Evolutionary conservation across 1,140 invertebrate species (phyloP).

Genomic region (Marisa cornuarietis): DNA sequence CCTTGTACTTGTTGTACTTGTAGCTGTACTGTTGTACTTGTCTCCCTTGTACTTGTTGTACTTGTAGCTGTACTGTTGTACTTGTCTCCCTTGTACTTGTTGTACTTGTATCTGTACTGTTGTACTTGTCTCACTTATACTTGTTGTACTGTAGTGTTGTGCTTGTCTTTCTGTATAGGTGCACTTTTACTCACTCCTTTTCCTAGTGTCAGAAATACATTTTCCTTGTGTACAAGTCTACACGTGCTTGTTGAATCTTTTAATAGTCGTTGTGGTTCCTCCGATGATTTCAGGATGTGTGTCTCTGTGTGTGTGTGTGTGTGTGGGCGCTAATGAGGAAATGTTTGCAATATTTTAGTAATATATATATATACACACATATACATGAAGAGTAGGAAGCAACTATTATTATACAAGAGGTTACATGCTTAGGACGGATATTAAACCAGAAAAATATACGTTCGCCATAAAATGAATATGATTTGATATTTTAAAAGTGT

Average conservation of each 20-base stretch:
- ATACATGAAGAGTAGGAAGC: background rate
- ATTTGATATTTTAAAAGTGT: background rate
- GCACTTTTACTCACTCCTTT: background rate
- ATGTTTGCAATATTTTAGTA: background rate
- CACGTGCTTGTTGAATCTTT: background rate
- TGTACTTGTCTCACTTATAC: too few species aligned
- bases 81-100: too few species aligned
- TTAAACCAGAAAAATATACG: background rate
- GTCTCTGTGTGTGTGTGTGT: background rate
- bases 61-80: too few species aligned
- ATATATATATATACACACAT: background rate
- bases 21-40: too few species aligned
- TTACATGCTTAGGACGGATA: background rate
- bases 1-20: too few species aligned
- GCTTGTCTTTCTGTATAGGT: background rate
- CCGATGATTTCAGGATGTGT: background rate
- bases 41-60: too few species aligned
- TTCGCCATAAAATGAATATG: background rate
- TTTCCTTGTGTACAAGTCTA: background rate
- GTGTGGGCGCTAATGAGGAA: background rate
- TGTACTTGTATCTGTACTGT: too few species aligned
- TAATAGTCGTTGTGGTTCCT: too few species aligned
- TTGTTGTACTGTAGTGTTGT: too few species aligned
- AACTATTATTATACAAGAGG: background rate
- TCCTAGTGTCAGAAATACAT: background rate